A percentile compares a stretch with the other conserved stretches of the same genome.
Evolutionary conservation across 2,888 invertebrate species (phyloP).

Genomic region (Stenodera caucasica): DNA sequence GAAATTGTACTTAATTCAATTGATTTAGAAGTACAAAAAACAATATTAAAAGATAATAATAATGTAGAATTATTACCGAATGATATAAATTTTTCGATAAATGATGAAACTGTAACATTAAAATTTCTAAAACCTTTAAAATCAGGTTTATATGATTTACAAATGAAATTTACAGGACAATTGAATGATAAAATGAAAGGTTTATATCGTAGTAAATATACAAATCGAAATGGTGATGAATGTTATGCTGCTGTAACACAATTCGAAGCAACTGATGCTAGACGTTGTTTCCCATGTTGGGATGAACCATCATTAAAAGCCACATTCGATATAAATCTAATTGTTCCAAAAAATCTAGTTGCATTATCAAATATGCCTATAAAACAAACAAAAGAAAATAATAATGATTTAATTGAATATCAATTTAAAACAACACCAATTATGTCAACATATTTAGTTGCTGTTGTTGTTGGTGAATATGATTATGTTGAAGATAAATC

Average conservation of each 20-base stretch:
- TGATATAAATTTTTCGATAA: constrained; percentile 51
- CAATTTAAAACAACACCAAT: constrained; percentile 83
- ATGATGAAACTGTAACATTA: constrained; percentile 72
- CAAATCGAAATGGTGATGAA: constrained; percentile 72
- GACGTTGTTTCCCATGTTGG: constrained; percentile 94
- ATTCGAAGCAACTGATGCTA: constrained; percentile 88
- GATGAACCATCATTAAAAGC: constrained; percentile 97
- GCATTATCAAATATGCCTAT: constrained; percentile 93
- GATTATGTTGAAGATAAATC: constrained; percentile 88
- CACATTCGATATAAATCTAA: constrained; percentile 86
- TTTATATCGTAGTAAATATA: constrained; percentile 90
- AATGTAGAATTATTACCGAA: constrained; percentile 50
- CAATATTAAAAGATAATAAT: constrained; percentile 60
- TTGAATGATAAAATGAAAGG: constrained; percentile 94
- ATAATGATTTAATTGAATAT: constrained; percentile 33
- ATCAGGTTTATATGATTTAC: constrained; percentile 62
- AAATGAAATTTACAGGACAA: constrained; percentile 76
- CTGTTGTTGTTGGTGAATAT: constrained; percentile 92
- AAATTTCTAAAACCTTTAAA: constrained; percentile 64
- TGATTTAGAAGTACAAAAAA: constrained; percentile 71
- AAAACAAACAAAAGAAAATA: constrained; percentile 42
- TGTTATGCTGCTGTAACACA: constrained; percentile 88
- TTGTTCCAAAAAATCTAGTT: constrained; percentile 75
- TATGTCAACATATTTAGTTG: constrained; percentile 96
- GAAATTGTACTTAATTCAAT: constrained; percentile 76